Conservation (phyloP, 2,888 invertebrate species). For the Oscheius sp. region DNA sequence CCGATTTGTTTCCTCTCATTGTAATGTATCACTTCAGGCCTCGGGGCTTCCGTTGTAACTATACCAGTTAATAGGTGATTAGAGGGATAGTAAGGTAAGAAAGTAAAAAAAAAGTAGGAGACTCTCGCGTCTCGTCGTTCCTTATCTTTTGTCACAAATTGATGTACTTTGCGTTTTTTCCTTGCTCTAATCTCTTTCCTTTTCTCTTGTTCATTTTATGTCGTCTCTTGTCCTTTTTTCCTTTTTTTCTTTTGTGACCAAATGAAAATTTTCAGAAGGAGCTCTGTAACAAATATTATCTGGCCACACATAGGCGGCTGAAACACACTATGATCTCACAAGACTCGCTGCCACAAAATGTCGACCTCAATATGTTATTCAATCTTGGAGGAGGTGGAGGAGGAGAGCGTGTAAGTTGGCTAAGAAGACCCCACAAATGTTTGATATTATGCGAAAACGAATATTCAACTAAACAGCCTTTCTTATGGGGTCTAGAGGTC, state of each 20-base stretch:
- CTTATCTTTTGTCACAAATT: neutral
- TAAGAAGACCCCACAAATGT: no score
- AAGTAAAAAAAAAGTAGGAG: no score
- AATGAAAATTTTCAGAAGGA: slow-evolving; percentile 77
- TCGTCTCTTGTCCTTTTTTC: neutral
- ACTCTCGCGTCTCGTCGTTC: neutral
- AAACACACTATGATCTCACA: slow-evolving; percentile 77
- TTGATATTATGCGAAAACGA: no score
- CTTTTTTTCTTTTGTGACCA: neutral
- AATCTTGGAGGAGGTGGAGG: neutral
- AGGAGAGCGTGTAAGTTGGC: slow-evolving; percentile 12
- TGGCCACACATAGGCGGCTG: slow-evolving; percentile 96
- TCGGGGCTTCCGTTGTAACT: slow-evolving; percentile 1
- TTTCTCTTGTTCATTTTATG: neutral
- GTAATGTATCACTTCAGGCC: neutral
- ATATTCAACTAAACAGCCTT: no score
- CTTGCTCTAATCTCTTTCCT: neutral
- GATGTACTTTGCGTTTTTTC: slow-evolving; percentile 4
- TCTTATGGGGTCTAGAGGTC: no score
- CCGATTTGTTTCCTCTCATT: slow-evolving; percentile 12
- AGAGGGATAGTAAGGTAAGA: no score
- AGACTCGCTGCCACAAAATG: slow-evolving; percentile 23
- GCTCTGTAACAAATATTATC: slow-evolving; percentile 97
- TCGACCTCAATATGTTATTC: slow-evolving; percentile 17
- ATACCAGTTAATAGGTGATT: slow-evolving; percentile 6